Percentiles rank a stretch among this genome's conserved stretches.
phyloP scores from a whole-genome alignment of 1,140 invertebrate genomes.

The Lepidostoma basale region DNA sequence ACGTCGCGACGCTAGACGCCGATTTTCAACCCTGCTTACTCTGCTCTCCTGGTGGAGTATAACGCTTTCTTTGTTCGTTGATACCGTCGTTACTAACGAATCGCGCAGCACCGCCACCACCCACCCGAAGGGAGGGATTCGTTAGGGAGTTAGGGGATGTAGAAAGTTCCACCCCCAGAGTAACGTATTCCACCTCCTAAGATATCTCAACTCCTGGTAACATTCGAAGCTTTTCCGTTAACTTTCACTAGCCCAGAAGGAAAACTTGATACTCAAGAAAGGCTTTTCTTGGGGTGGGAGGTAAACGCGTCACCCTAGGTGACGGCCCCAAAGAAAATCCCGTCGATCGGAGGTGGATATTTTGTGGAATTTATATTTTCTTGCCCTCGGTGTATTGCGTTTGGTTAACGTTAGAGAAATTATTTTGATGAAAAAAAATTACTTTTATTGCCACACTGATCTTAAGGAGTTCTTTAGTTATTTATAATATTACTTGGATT shows the following conservation, averaged over 20 bases:
- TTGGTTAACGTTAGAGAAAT: no score
- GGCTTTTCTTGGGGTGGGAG: neutral
- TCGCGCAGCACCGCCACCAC: neutral
- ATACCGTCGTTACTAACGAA: conserved; percentile 31
- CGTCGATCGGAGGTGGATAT: no score
- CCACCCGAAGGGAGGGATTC: conserved; percentile 11
- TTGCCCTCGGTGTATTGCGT: no score
- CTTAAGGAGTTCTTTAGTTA: no score
- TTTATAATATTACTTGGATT: no score
- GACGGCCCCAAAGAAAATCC: neutral
- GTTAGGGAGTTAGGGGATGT: neutral
- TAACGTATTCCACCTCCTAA: neutral
- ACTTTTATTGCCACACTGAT: no score
- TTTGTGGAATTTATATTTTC: no score
- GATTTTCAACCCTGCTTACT: neutral
- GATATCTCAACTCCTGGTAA: conserved; percentile 26
- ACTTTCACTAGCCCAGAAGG: conserved; percentile 38
- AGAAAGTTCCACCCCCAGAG: conserved; percentile 2
- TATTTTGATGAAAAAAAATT: no score
- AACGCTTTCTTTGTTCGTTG: conserved; percentile 47
- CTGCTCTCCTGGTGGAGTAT: conserved; percentile 37
- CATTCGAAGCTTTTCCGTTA: conserved; percentile 41
- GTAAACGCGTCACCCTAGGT: no score
- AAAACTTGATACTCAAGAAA: conserved; percentile 36
- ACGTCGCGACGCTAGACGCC: conserved; percentile 35